Percentiles rank a stretch among this genome's conserved stretches.
Evolutionary conservation across 2,888 invertebrate genomes (phyloP).

Genomic region (Eupithecia subumbrata): DNA sequence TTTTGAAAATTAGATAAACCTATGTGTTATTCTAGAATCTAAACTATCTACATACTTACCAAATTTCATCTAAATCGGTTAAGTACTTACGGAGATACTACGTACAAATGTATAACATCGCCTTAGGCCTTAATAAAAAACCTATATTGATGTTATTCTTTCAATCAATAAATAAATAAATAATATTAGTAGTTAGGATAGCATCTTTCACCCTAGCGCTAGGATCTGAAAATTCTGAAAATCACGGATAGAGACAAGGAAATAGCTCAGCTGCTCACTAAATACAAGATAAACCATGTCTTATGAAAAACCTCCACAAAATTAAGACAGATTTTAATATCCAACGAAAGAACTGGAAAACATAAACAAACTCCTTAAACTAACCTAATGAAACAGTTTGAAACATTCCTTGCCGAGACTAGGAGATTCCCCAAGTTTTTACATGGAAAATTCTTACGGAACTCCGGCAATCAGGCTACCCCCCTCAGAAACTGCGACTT

Average conservation of each 20-base stretch:
- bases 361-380: slow-evolving; percentile 13
- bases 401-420: slow-evolving; percentile 40
- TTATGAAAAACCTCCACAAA: neutral
- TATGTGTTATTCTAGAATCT: no score
- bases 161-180: no score
- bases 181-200: no score
- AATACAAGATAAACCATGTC: neutral
- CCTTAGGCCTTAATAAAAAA: no score
- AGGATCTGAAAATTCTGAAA: neutral
- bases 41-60: no score
- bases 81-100: no score
- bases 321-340: neutral
- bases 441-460: slow-evolving; percentile 33
- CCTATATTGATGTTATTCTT: no score
- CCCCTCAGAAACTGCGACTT: slow-evolving; percentile 23
- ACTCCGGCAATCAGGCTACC: slow-evolving; percentile 41
- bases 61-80: no score
- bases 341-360: slow-evolving; percentile 11
- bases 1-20: no score
- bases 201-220: no score
- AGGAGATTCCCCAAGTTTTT: slow-evolving; percentile 29
- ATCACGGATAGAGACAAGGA: neutral
- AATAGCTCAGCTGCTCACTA: neutral
- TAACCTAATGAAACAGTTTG: slow-evolving; percentile 34
- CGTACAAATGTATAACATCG: no score